These are phyloP conservation scores for Gambusia holbrooki DNA, from an alignment of 2,113 vertebrate species.

Conservation along the genomic window DNA sequence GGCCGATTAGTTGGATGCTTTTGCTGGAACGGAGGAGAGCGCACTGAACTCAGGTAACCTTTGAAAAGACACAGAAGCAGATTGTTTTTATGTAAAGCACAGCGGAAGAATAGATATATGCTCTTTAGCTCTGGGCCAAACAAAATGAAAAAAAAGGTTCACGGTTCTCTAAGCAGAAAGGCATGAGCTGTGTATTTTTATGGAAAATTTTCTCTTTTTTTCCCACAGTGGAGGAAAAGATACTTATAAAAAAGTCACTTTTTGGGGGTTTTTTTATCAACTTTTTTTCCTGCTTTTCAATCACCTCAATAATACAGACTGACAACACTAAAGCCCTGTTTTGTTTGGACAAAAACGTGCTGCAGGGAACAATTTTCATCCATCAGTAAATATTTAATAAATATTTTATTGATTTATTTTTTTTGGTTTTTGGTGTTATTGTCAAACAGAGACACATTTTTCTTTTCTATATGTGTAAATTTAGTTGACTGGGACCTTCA, in stretches of 20 bases:
- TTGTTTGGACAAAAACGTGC: neutral
- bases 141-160: conserved; percentile 26
- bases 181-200: conserved; percentile 29
- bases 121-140: conserved; percentile 10
- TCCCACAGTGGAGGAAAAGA: neutral
- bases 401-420: neutral
- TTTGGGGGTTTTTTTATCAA: neutral
- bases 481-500: too few relatives aligned
- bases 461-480: neutral
- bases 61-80: conserved; percentile 15
- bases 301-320: too few relatives aligned
- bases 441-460: neutral
- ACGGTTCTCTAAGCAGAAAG: conserved; percentile 34
- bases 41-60: conserved; percentile 48
- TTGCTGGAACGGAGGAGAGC: conserved; percentile 34
- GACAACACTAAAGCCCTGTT: neutral
- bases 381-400: neutral
- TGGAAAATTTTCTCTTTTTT: neutral
- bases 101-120: conserved; percentile 15
- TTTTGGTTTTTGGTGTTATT: neutral
- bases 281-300: neutral
- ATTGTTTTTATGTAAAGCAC: neutral
- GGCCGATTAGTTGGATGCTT: conserved; percentile 33
- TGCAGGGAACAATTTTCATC: neutral
- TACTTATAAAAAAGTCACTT: neutral